phyloP scores from a whole-genome alignment of 2,113 vertebrate genomes.

The Phalacrocorax carbo region DNA sequence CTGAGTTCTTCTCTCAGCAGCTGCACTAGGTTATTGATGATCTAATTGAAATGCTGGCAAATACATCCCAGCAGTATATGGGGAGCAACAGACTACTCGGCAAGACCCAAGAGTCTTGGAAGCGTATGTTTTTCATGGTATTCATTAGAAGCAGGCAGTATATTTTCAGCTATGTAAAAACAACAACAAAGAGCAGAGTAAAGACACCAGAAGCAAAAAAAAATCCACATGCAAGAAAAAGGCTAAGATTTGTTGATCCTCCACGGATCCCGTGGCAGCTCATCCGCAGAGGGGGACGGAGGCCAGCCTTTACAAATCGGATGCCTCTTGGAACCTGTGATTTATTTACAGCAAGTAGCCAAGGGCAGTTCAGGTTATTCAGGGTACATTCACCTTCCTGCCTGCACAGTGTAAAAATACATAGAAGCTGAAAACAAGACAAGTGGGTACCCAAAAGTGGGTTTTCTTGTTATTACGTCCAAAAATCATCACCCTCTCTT shows the following conservation, averaged over 20 bases:
- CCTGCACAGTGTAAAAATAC: not conserved
- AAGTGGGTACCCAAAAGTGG: not conserved
- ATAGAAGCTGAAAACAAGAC: not conserved
- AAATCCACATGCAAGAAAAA: not conserved
- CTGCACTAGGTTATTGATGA: constrained; percentile 90
- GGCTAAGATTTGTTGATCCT: not conserved
- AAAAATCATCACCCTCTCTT: not conserved
- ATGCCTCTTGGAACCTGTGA: not conserved
- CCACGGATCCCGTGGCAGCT: not conserved
- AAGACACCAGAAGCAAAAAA: not conserved
- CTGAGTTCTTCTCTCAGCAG: constrained; percentile 85
- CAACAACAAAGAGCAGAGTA: constrained; percentile 11
- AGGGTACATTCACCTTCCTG: not conserved
- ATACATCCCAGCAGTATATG: constrained; percentile 59
- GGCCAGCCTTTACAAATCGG: not conserved
- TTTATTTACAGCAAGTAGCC: not conserved
- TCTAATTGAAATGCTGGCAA: constrained; percentile 88
- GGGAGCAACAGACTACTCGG: constrained; percentile 54
- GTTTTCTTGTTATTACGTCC: not conserved
- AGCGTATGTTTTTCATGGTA: constrained; percentile 36
- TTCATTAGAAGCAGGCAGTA: constrained; percentile 33
- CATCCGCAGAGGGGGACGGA: no score
- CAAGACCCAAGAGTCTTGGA: constrained; percentile 40
- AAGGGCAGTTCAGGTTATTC: not conserved
- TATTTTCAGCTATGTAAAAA: constrained; percentile 22